Percentiles rank a stretch among this genome's conserved stretches.
Conservation (phyloP, 2,797 vertebrate genomes). For the Eupleurogrammus muticus region DNA sequence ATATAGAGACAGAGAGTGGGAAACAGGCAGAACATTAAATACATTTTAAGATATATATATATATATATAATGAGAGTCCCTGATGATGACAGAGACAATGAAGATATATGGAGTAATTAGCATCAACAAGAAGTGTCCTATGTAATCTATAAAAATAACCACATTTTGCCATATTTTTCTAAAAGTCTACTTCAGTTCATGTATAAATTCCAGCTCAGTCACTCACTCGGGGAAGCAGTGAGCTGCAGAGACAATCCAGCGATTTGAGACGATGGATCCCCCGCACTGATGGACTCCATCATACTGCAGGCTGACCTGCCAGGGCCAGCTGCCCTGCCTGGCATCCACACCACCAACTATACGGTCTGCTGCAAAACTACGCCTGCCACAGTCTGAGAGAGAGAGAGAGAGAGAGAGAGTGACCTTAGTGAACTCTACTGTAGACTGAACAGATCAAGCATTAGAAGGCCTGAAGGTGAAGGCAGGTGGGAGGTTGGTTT, state of each 20-base stretch:
- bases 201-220: neutral
- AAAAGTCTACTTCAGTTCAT: neutral
- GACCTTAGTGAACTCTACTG: neutral
- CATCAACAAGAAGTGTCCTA: too few species aligned
- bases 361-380: constrained; percentile 89
- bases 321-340: constrained; percentile 90
- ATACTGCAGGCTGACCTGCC: constrained; percentile 93
- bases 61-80: neutral
- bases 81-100: too few species aligned
- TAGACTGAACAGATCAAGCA: neutral
- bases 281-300: constrained; percentile 92
- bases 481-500: constrained; percentile 12
- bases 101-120: too few species aligned
- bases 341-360: constrained; percentile 91
- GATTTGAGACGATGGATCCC: constrained; percentile 90
- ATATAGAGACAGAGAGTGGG: constrained; percentile 2
- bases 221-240: constrained; percentile 93
- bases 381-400: constrained; percentile 88
- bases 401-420: neutral
- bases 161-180: neutral
- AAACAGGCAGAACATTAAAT: neutral
- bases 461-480: constrained; percentile 4
- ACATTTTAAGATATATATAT: neutral
- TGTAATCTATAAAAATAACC: neutral
- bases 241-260: constrained; percentile 92